phyloP scores from a whole-genome alignment of 1,140 invertebrate species.

The Apis florea region DNA sequence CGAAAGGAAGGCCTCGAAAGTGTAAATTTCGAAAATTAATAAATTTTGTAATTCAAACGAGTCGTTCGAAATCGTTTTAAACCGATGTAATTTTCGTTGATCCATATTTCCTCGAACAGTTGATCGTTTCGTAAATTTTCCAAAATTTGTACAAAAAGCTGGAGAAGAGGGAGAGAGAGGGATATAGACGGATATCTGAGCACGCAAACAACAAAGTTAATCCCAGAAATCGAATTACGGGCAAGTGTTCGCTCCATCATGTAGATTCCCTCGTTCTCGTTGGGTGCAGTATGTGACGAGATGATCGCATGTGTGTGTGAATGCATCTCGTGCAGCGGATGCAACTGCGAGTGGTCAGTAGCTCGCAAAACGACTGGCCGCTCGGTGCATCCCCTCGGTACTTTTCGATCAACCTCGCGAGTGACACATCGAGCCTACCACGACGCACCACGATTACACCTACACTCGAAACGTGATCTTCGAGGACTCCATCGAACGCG shows the following conservation, averaged over 20 bases:
- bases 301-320: constrained; percentile 72
- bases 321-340: constrained; percentile 78
- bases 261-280: constrained; percentile 71
- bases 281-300: constrained; percentile 68
- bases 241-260: constrained; percentile 50
- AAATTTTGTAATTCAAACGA: not conserved
- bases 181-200: no score
- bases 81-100: not conserved
- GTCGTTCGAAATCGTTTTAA: not conserved
- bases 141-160: not conserved
- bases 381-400: constrained; percentile 65
- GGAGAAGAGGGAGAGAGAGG: not conserved
- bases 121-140: not conserved
- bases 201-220: constrained; percentile 13
- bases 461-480: not conserved
- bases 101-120: not conserved
- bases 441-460: no score
- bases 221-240: constrained; percentile 49
- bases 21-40: no score
- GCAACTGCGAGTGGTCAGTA: constrained; percentile 77
- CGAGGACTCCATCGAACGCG: not conserved
- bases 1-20: no score
- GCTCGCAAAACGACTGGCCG: constrained; percentile 76
- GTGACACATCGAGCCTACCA: constrained; percentile 14
- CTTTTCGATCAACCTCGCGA: constrained; percentile 47